Percentiles rank a stretch among this genome's conserved stretches.
These are phyloP conservation scores for Neoaliturus tenellus DNA, from an alignment of 2,888 invertebrate genomes.

Conservation along the genomic window DNA sequence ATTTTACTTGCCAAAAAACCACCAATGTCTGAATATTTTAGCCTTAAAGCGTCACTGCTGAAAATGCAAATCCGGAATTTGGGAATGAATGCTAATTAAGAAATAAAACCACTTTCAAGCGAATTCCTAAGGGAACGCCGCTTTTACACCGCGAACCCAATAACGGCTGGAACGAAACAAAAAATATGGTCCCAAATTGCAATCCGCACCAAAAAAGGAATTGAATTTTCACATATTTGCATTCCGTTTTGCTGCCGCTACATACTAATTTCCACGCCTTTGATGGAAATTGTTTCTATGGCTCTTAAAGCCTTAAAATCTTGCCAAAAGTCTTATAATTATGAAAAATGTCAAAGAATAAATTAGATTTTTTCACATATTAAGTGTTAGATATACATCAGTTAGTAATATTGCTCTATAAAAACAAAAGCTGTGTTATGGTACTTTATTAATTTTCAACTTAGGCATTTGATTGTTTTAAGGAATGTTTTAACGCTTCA, in stretches of 20 bases:
- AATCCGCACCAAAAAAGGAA: constrained; percentile 27
- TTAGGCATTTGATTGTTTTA: too few relatives aligned
- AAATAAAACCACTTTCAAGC: constrained; percentile 40
- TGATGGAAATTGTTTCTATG: too few relatives aligned
- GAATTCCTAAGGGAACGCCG: constrained; percentile 9
- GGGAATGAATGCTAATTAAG: constrained; percentile 43
- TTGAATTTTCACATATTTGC: constrained; percentile 38
- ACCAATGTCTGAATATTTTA: constrained; percentile 13
- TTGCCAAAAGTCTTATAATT: too few relatives aligned
- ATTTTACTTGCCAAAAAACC: neutral
- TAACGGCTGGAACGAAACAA: constrained; percentile 21
- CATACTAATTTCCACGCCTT: neutral
- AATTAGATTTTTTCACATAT: too few relatives aligned
- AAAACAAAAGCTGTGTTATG: too few relatives aligned
- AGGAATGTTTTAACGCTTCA: too few relatives aligned
- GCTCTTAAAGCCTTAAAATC: too few relatives aligned
- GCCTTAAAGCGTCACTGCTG: constrained; percentile 14
- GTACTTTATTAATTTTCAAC: too few relatives aligned
- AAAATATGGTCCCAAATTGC: constrained; percentile 40
- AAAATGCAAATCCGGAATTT: constrained; percentile 27
- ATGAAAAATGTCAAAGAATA: too few relatives aligned
- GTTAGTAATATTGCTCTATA: too few relatives aligned
- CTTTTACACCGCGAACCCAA: constrained; percentile 26
- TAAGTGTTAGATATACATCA: too few relatives aligned
- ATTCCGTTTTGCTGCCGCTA: constrained; percentile 24